Base-by-base conservation (phyloP, 53 echinoderm and acorn worm genomes). In the Paracentrotus lividus region DNA sequence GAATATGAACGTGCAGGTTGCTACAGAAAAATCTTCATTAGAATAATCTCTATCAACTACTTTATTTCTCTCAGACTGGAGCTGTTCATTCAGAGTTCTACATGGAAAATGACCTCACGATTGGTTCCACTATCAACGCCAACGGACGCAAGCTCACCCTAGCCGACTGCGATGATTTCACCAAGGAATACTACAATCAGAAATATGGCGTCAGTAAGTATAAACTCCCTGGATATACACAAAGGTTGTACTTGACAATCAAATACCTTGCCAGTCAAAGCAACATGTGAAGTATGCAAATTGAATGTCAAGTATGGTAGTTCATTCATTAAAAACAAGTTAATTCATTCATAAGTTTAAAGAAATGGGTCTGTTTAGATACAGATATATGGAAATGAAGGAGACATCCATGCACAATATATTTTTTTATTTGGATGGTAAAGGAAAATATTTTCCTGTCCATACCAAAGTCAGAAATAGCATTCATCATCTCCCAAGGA, bases 201-300 rank as follows among this genome's bases (percentile, higher is more conserved):
- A 98, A 98, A 85, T 98, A 96, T 93, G 98, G 98, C 29, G 88
- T 98, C 66, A 65, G 98, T 98, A 94, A 98, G 98, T 96, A 85
- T 23, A 2, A 18, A 69, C 8, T n/a, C 72, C 14, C 18, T 55
- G 55, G 8, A 55, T 1, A 55, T 15, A 27, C 29, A 27, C 29
- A 15, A 26, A 27, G 9, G 20, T 23, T 58, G 61, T 27, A 61
- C 29, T 29, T 8, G 61, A 55, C 7, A 12, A 51, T 51, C 51
- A 51, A 6, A 51, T 51, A 12, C 51, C 51, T 51, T 51, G 51
- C 51, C 6, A 8, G 51, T 51, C 7, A 51, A 51, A 6, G 12
- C 51, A 51, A 12, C 12, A 12, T 51, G 51, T 51, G 51, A 51
- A 51, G 7, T 12, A 51, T 51, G 12, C 51, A 51, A 6, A 51